Evolutionary conservation across 2,797 vertebrate genomes (phyloP).

Genomic region (Cossypha niveicapilla): DNA sequence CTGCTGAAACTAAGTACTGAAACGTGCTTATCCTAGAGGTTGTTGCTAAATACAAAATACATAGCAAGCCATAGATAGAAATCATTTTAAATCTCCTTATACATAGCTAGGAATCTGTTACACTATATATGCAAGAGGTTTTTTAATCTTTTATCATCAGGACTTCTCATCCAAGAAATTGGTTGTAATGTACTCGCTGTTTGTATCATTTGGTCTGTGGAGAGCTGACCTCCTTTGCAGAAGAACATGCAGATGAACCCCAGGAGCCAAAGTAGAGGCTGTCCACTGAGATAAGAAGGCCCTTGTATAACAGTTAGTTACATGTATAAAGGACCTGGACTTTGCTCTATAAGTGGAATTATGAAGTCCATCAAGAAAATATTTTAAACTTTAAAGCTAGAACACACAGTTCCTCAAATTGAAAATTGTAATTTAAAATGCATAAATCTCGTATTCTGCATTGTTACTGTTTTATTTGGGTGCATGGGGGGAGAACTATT

Average conservation of each 20-base stretch:
- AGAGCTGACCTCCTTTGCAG: background rate
- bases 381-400: background rate
- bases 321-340: background rate
- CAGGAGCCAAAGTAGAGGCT: background rate
- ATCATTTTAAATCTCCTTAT: background rate
- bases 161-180: background rate
- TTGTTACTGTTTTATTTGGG: background rate
- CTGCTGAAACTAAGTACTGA: background rate
- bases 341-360: background rate
- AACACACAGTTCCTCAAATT: background rate
- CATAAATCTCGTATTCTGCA: background rate
- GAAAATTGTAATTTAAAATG: background rate
- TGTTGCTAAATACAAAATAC: conserved; percentile 11
- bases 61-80: background rate
- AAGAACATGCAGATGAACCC: background rate
- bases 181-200: background rate
- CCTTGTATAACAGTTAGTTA: background rate
- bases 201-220: background rate
- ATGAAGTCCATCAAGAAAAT: background rate
- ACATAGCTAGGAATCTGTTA: background rate
- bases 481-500: background rate
- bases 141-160: background rate
- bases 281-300: background rate
- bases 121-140: background rate
- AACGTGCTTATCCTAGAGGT: background rate